Percentiles rank a stretch among this genome's conserved stretches.
Conservation (phyloP, 2,797 vertebrate genomes). For the Anableps anableps region DNA sequence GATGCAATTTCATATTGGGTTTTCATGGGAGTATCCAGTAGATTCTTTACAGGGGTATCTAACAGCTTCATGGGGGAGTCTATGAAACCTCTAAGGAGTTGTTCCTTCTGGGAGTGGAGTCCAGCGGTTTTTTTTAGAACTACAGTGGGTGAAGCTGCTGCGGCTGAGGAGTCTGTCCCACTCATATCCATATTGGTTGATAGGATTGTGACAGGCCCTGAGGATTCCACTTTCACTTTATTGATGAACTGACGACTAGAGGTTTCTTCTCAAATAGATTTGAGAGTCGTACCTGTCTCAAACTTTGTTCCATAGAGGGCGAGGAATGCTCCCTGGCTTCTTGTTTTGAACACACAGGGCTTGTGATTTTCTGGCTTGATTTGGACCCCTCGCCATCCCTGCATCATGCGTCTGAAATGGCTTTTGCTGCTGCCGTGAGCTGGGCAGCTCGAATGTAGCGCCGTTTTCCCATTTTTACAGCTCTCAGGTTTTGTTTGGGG, state of each 20-base stretch:
- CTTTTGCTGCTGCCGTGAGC: conserved; percentile 58
- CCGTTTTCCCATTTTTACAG: conserved; percentile 88
- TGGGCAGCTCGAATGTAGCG: conserved; percentile 72
- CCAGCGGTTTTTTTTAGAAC: conserved; percentile 77
- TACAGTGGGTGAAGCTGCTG: conserved; percentile 40
- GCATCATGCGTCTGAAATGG: conserved; percentile 67
- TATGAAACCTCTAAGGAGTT: conserved; percentile 90
- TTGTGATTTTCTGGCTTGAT: conserved; percentile 80
- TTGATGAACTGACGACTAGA: conserved; percentile 85
- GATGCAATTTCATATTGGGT: conserved; percentile 98
- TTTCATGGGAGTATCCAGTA: conserved; percentile 94
- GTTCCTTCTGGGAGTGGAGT: conserved; percentile 90
- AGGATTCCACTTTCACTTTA: conserved; percentile 92
- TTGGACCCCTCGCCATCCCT: conserved; percentile 67
- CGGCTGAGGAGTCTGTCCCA: conserved; percentile 74
- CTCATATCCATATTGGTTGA: conserved; percentile 83
- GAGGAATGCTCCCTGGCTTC: conserved; percentile 87
- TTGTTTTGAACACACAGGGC: conserved; percentile 68
- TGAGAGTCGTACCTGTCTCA: conserved; percentile 92
- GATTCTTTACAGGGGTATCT: conserved; percentile 93
- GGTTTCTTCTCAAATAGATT: conserved; percentile 92
- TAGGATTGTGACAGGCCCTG: conserved; percentile 88
- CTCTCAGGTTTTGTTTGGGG: conserved; percentile 69
- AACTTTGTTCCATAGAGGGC: conserved; percentile 95
- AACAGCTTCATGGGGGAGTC: conserved; percentile 95